Conservation (phyloP, 1,140 invertebrate species). For the Aplysia californica region DNA sequence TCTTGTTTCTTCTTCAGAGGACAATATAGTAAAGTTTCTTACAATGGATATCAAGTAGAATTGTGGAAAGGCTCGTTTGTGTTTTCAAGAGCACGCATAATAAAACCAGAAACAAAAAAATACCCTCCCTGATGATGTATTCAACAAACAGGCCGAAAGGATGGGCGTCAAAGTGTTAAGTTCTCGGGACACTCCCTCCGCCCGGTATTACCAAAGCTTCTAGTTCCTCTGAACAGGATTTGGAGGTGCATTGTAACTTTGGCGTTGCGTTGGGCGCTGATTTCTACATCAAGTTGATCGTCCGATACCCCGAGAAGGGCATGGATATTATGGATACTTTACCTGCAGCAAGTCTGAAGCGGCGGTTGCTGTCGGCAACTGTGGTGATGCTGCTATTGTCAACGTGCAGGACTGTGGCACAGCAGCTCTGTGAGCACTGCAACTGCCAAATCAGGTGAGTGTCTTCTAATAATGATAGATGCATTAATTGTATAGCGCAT, state of each 20-base stretch:
- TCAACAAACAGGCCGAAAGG: too few relatives aligned
- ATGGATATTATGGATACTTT: neutral
- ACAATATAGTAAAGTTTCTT: too few relatives aligned
- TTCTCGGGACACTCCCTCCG: too few relatives aligned
- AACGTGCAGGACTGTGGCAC: neutral
- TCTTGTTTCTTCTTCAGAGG: too few relatives aligned
- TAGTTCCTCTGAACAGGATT: too few relatives aligned
- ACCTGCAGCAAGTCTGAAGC: neutral
- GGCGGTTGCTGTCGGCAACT: neutral
- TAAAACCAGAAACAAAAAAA: too few relatives aligned
- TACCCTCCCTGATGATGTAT: too few relatives aligned
- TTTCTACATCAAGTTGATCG: neutral
- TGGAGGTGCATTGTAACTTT: neutral
- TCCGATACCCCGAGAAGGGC: neutral
- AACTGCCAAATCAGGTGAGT: constrained; percentile 17
- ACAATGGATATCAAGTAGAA: too few relatives aligned
- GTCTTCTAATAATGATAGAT: neutral
- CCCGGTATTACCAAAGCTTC: too few relatives aligned
- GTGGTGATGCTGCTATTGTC: neutral
- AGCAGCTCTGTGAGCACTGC: constrained; percentile 12
- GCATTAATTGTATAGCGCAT: constrained; percentile 67
- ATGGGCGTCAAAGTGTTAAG: too few relatives aligned
- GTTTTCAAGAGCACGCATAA: too few relatives aligned
- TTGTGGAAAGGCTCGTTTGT: too few relatives aligned
- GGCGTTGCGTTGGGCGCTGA: neutral